Percentiles rank a stretch among this genome's conserved stretches.
phyloP scores from a whole-genome alignment of 2,113 vertebrate species.

The Eleginops maclovinus region DNA sequence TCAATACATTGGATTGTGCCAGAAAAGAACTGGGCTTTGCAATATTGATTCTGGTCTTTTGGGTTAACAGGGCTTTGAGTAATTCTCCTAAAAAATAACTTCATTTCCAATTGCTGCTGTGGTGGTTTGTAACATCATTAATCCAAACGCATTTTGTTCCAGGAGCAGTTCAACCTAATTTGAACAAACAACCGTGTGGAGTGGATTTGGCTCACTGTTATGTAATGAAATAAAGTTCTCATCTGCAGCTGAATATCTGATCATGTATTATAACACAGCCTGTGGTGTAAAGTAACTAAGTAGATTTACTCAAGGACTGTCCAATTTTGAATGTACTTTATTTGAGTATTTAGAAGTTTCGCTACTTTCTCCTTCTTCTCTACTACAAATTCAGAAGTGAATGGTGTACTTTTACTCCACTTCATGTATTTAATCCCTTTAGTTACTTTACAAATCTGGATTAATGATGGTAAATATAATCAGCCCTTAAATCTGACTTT shows the following conservation, averaged over 20 bases:
- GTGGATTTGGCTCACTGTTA: not conserved
- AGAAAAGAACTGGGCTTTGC: constrained; percentile 25
- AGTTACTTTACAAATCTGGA: too few species aligned
- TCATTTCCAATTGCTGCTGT: not conserved
- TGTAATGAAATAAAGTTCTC: constrained; percentile 1
- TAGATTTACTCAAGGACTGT: too few species aligned
- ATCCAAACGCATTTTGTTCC: not conserved
- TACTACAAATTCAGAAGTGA: too few species aligned
- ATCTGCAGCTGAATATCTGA: constrained; percentile 14
- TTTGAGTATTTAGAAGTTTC: too few species aligned
- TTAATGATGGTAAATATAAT: too few species aligned
- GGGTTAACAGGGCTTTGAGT: not conserved
- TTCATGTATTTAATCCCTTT: too few species aligned
- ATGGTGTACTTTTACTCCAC: too few species aligned
- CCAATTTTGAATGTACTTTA: too few species aligned
- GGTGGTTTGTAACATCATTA: not conserved
- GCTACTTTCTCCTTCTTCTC: too few species aligned
- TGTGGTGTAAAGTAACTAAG: too few species aligned
- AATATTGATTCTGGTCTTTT: constrained; percentile 5
- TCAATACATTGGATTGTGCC: constrained; percentile 63
- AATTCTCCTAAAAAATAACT: not conserved
- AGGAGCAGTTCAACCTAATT: constrained; percentile 18
- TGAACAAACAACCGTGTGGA: constrained; percentile 11
- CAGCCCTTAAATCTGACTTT: too few species aligned
- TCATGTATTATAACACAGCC: not conserved